A percentile compares a stretch with the other conserved stretches of the same genome.
These are phyloP conservation scores for Hydrotaea cyrtoneurina DNA, from an alignment of 2,888 invertebrate species.

Conservation along the genomic window DNA sequence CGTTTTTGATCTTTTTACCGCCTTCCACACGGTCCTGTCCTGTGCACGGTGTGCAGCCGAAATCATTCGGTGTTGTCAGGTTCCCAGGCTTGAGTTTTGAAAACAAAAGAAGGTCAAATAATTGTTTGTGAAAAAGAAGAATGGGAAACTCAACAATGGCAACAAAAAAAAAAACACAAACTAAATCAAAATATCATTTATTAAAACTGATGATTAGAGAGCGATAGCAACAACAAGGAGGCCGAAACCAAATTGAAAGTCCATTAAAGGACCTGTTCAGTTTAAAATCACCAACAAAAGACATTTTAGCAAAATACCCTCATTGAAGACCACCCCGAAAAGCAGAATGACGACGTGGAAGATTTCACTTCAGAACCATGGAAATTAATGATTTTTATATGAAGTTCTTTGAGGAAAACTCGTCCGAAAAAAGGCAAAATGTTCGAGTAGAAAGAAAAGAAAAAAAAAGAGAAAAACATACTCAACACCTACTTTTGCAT, in stretches of 20 bases:
- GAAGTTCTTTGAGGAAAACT: constrained; percentile 26
- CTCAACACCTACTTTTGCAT: constrained; percentile 61
- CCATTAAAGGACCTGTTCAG: constrained; percentile 46
- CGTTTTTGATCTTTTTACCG: constrained; percentile 71
- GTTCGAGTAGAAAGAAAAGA: background rate
- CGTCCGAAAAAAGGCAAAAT: background rate
- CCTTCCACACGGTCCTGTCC: constrained; percentile 42
- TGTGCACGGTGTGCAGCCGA: constrained; percentile 23
- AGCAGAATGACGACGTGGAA: constrained; percentile 6
- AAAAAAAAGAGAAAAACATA: constrained; percentile 32
- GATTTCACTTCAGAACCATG: constrained; percentile 47
- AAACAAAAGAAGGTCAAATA: constrained; percentile 47
- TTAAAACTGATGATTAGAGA: constrained; percentile 54
- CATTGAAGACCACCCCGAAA: constrained; percentile 42
- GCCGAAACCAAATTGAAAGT: constrained; percentile 29
- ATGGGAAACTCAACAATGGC: background rate
- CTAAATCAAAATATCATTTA: constrained; percentile 67
- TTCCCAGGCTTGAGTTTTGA: constrained; percentile 47
- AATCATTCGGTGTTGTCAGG: constrained; percentile 41
- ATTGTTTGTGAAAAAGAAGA: constrained; percentile 40
- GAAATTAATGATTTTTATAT: constrained; percentile 60
- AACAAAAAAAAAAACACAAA: constrained; percentile 25
- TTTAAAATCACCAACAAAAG: constrained; percentile 13
- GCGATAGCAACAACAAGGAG: background rate
- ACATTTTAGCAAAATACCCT: constrained; percentile 41